A percentile compares a stretch with the other conserved stretches of the same genome.
Evolutionary conservation across 2,888 invertebrate species (phyloP).

Genomic region (Calliphora vomitoria): DNA sequence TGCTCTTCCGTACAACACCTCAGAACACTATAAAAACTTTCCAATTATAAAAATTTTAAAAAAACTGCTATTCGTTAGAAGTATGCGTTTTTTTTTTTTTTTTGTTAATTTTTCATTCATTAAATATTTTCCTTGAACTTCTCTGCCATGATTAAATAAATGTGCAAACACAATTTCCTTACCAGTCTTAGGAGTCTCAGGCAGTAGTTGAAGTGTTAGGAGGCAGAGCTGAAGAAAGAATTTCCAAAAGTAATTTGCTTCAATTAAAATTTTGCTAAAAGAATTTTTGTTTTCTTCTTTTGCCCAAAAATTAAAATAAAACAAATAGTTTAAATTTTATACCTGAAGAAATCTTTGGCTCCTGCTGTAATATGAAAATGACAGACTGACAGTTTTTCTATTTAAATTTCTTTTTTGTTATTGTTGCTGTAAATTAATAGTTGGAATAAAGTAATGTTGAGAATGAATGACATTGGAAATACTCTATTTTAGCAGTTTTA

Average conservation of each 20-base stretch:
- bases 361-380: conserved; percentile 47
- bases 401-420: not conserved
- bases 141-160: conserved; percentile 1
- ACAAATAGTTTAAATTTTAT: conserved; percentile 32
- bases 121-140: conserved; percentile 42
- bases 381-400: conserved; percentile 37
- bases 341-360: conserved; percentile 27
- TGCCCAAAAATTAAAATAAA: conserved; percentile 23
- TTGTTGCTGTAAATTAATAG: conserved; percentile 8
- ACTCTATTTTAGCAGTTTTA: not conserved
- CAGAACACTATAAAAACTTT: no score
- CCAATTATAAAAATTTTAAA: no score
- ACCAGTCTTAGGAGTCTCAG: not conserved
- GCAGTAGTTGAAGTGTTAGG: not conserved
- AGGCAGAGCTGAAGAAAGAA: conserved; percentile 8
- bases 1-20: no score
- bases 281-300: conserved; percentile 16
- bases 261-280: conserved; percentile 58
- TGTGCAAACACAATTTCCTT: not conserved
- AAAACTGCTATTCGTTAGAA: no score
- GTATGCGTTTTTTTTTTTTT: no score
- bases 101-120: not conserved
- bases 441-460: not conserved
- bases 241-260: conserved; percentile 59
- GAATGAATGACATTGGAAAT: not conserved